These are phyloP conservation scores for Drosophila pectinifera DNA, from an alignment of 1,140 invertebrate species.

Conservation along the genomic window DNA sequence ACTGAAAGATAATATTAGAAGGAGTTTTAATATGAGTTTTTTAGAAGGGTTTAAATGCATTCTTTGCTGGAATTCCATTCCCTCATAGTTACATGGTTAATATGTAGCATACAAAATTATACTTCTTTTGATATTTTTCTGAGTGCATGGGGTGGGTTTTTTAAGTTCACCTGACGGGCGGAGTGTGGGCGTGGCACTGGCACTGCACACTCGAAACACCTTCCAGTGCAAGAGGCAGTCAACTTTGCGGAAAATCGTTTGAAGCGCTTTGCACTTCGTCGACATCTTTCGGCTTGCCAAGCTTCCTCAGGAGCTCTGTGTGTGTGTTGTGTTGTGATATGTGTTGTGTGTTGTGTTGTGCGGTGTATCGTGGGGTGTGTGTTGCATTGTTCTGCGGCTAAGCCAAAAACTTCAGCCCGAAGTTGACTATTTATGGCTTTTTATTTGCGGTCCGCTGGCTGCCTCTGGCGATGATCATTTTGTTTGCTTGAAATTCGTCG, in stretches of 20 bases:
- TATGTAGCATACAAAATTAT: too few species aligned
- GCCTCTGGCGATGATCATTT: constrained; percentile 24
- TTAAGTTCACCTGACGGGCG: not conserved
- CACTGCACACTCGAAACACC: constrained; percentile 65
- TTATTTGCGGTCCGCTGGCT: constrained; percentile 44
- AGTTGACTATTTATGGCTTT: constrained; percentile 57
- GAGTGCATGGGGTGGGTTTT: not conserved
- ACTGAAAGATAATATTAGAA: not conserved
- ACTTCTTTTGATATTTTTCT: too few species aligned
- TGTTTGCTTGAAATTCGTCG: constrained; percentile 9
- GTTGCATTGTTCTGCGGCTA: constrained; percentile 64
- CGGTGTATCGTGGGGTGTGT: constrained; percentile 17
- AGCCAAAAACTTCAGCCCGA: constrained; percentile 58
- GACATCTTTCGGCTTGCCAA: constrained; percentile 68
- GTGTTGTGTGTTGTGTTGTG: constrained; percentile 1
- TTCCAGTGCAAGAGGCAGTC: constrained; percentile 79
- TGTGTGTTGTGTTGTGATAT: constrained; percentile 3
- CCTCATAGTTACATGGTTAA: too few species aligned
- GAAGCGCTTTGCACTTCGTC: constrained; percentile 82
- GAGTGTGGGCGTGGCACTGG: constrained; percentile 26
- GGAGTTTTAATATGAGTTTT: not conserved
- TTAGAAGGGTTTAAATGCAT: too few species aligned
- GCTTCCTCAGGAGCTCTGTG: constrained; percentile 48
- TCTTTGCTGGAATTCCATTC: too few species aligned
- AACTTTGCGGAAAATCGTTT: constrained; percentile 84